Evolutionary conservation across 2,797 vertebrate species (phyloP), one percentile per base, ranked within the genome.

Genomic region (Hydrophis major): DNA sequence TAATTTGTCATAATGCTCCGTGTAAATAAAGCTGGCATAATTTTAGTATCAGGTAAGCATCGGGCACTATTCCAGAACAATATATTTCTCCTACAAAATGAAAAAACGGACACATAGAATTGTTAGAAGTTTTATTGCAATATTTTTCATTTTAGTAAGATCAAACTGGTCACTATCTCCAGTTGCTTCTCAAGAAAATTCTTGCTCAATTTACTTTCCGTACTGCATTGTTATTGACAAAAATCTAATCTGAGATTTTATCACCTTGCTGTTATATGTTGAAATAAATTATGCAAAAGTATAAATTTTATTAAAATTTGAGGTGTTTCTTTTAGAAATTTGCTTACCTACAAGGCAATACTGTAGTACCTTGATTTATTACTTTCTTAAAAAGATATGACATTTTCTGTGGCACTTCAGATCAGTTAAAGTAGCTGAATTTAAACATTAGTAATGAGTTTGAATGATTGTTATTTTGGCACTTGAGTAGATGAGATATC

Each of bases 121-220:
- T 59, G 92, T 95, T 89, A 42, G 94, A 90, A 97, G 60, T 94
- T 98, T 98, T 98, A 98, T 97, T 98, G 95, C 96, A 96, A 96
- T 90, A 93, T 94, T 83, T 83, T 83, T 90, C 59, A 94, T 96
- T 94, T 95, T 92, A 93, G 92, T 92, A 95, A 0, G 1, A 96
- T 83, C 83, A 91, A 55, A 94, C 93, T 95, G n/a, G 89, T 92
- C 55, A 91, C 10, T 66, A 91, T 27, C 94, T 95, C 94, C 61
- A 95, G 95, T 94, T 96, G 89, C 91, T 92, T 96, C 92, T 94
- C 93, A 92, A 57, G 88, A 93, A 93, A 94, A 94, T 90, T 86
- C 78, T 42, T 87, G 63, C 59, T 22, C 88, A 94, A 92, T 16
- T 69, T 93, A 94, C 6, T 94, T 94, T 95, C 88, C 60, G 94